phyloP scores from a whole-genome alignment of 1,140 invertebrate species.

The Achroia grisella region DNA sequence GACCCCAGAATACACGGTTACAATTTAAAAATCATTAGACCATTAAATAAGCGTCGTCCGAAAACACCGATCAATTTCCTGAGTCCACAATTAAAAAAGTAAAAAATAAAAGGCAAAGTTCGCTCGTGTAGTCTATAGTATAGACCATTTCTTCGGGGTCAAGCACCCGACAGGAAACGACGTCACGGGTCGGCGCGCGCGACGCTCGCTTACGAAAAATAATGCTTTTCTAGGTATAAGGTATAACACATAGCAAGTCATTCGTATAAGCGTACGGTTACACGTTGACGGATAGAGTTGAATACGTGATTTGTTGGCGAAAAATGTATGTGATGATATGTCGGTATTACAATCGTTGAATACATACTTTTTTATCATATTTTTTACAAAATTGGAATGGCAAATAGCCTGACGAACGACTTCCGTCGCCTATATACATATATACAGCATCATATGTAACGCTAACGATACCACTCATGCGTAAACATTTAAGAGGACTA shows the following conservation, averaged over 20 bases:
- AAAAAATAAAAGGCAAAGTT: conserved; percentile 41
- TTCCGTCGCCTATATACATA: too few relatives aligned
- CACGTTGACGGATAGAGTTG: conserved; percentile 1
- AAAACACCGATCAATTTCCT: conserved; percentile 60
- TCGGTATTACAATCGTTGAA: too few relatives aligned
- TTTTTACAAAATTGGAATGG: too few relatives aligned
- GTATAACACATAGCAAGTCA: conserved; percentile 48
- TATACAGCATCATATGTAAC: too few relatives aligned
- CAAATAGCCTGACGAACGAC: too few relatives aligned
- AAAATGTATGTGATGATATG: neutral
- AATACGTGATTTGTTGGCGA: conserved; percentile 5
- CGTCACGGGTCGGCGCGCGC: conserved; percentile 59
- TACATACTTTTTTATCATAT: too few relatives aligned
- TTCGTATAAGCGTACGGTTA: conserved; percentile 34
- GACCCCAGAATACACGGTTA: neutral
- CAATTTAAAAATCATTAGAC: conserved; percentile 9
- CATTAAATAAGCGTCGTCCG: conserved; percentile 51
- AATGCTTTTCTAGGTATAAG: conserved; percentile 47
- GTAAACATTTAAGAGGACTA: too few relatives aligned
- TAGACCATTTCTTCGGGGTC: conserved; percentile 62
- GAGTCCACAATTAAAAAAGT: conserved; percentile 44
- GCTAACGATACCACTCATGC: too few relatives aligned
- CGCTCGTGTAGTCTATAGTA: conserved; percentile 16
- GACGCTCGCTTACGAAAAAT: conserved; percentile 56
- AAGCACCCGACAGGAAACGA: conserved; percentile 63